These are phyloP conservation scores for Calliphora vicina DNA, from an alignment of 1,140 invertebrate species.

Conservation along the genomic window DNA sequence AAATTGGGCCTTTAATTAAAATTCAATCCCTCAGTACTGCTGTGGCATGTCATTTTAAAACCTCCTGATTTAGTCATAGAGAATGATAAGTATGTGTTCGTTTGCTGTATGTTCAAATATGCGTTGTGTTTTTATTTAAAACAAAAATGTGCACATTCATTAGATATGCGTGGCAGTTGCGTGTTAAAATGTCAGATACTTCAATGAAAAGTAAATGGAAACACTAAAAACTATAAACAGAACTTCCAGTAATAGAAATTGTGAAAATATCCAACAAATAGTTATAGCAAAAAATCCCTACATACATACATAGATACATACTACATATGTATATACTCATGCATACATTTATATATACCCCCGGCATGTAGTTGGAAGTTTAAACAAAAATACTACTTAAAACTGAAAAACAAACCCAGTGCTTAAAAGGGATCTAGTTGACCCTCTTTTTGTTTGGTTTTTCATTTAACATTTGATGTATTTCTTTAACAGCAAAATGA, in stretches of 20 bases:
- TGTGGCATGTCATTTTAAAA: too few species aligned
- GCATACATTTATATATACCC: too few species aligned
- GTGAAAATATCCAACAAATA: neutral
- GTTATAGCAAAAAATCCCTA: neutral
- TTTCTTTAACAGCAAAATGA: neutral
- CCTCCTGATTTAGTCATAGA: too few species aligned
- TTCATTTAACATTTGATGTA: neutral
- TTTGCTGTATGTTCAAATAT: neutral
- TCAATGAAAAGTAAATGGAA: neutral
- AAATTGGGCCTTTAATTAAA: too few species aligned
- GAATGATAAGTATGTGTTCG: too few species aligned
- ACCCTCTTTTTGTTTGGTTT: neutral
- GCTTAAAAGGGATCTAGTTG: neutral
- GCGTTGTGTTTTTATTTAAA: neutral
- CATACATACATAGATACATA: too few species aligned
- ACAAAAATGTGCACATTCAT: conserved; percentile 4
- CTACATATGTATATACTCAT: neutral
- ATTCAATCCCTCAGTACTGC: too few species aligned
- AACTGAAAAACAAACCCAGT: too few species aligned
- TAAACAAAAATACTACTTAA: too few species aligned
- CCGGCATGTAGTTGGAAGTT: too few species aligned
- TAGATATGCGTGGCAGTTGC: conserved; percentile 8
- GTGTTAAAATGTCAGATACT: conserved; percentile 2
- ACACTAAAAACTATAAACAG: neutral
- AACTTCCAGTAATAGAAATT: neutral